Evolutionary conservation across 2,113 vertebrate species (phyloP), one percentile per base, ranked within the genome.

Genomic region (Labeo catla): DNA sequence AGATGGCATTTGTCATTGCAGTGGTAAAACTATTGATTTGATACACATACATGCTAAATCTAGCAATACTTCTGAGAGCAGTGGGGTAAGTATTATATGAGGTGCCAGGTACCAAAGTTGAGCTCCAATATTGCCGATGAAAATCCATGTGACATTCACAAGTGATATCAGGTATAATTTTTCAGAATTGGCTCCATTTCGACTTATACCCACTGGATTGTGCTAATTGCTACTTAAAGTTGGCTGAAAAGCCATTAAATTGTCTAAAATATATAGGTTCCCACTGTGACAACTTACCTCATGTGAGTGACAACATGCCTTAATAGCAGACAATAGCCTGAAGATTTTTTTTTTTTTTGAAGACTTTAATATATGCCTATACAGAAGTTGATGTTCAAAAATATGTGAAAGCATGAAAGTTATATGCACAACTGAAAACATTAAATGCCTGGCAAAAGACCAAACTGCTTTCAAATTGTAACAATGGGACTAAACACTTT

Each of bases 401-500:
- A 45, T 43, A 73, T 0, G 7, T 43, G 16, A 39, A 72, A 39
- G 68, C 16, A 45, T 21, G 11, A 8, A 47, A 23, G 45, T 13
- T 49, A 49, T 28, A 76, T 74, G 11, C 21, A 28, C 10, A 49
- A 23, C 49, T 11, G 3, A 76, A 76, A 76, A 76, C 21, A 76
- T 50, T 4, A 76, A 49, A 50, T 76, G 12, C 11, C n/a, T 76
- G 73, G 45, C 6, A 50, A 76, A 76, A 50, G 45, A 76, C 45
- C 73, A 76, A 76, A 49, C 21, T 49, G 45, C 12, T 76, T 76
- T 76, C 73, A 76, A 76, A 50, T 50, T 1, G 11, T 76, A 76
- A 76, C 73, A 76, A 76, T 76, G 7, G 66, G 36, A 39, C 66
- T 70, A 43, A 80, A 45, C 77, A 45, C 36, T 63, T 80, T 45